These are phyloP conservation scores for Nipponia nippon DNA, from an alignment of 2,113 vertebrate species.

Conservation along the genomic window DNA sequence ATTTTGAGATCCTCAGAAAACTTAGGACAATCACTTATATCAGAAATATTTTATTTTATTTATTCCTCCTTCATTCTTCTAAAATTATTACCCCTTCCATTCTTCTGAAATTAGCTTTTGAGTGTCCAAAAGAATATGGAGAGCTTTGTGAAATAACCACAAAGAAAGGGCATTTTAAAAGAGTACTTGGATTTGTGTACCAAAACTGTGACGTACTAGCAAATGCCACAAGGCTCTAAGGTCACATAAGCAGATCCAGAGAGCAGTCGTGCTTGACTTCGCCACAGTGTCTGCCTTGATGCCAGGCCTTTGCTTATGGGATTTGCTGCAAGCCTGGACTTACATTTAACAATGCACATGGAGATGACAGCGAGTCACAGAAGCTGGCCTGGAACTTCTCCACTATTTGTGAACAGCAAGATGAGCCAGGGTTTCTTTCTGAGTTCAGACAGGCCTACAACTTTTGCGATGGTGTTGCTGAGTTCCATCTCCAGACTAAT, in stretches of 20 bases:
- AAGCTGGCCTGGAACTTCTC: background rate
- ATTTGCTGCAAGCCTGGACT: background rate
- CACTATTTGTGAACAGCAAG: fast-evolving
- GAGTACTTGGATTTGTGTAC: background rate
- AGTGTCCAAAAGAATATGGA: background rate
- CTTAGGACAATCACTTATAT: background rate
- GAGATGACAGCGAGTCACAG: background rate
- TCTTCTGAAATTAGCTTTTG: background rate
- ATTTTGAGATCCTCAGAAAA: background rate
- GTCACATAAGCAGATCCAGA: background rate
- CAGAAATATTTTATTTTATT: background rate
- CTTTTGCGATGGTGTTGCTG: background rate
- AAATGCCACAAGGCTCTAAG: background rate
- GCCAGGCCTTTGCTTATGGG: background rate
- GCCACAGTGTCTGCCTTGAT: background rate
- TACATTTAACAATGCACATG: background rate
- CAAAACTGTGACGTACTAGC: background rate
- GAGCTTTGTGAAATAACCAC: background rate
- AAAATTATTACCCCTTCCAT: background rate
- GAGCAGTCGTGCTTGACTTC: background rate
- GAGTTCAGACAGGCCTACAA: background rate
- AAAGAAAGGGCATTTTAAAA: background rate
- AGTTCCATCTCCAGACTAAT: background rate
- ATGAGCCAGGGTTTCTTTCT: background rate
- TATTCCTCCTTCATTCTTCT: background rate